Evolutionary conservation across 2,113 vertebrate genomes (phyloP).

Genomic region (Carassius gibelio): DNA sequence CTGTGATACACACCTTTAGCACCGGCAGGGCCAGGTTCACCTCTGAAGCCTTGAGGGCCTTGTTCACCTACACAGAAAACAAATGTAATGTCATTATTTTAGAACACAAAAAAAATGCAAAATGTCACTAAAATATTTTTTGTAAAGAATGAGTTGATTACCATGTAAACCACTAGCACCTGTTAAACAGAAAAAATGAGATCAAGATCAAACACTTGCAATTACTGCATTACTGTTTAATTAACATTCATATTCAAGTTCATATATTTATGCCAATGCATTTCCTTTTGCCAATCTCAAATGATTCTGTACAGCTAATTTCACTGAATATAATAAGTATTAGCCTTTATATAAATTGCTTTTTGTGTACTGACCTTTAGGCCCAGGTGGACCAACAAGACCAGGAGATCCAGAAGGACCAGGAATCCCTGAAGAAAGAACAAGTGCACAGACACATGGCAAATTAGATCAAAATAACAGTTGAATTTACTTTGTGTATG

Average conservation of each 20-base stretch:
- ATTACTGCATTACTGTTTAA: not conserved
- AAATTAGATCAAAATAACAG: not conserved
- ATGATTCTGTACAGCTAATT: not conserved
- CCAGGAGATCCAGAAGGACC: conserved; percentile 80
- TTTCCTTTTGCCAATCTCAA: not conserved
- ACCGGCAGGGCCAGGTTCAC: conserved; percentile 84
- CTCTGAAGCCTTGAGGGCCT: conserved; percentile 88
- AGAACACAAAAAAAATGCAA: not conserved
- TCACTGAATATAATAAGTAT: not conserved
- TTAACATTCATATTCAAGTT: not conserved
- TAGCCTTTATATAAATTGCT: not conserved
- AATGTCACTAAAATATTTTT: not conserved
- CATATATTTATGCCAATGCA: not conserved
- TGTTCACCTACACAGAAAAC: conserved; percentile 71
- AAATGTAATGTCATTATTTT: not conserved
- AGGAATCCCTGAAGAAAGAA: conserved; percentile 70
- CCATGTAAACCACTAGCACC: conserved; percentile 50
- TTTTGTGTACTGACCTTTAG: conserved; percentile 79
- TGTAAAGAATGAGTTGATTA: not conserved
- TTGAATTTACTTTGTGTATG: not conserved
- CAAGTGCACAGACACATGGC: not conserved
- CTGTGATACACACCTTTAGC: conserved; percentile 79
- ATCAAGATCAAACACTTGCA: not conserved
- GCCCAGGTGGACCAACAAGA: conserved; percentile 75
- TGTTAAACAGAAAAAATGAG: conserved; percentile 12